phyloP scores from a whole-genome alignment of 1,140 invertebrate species.

The Lepidurus couesii region DNA sequence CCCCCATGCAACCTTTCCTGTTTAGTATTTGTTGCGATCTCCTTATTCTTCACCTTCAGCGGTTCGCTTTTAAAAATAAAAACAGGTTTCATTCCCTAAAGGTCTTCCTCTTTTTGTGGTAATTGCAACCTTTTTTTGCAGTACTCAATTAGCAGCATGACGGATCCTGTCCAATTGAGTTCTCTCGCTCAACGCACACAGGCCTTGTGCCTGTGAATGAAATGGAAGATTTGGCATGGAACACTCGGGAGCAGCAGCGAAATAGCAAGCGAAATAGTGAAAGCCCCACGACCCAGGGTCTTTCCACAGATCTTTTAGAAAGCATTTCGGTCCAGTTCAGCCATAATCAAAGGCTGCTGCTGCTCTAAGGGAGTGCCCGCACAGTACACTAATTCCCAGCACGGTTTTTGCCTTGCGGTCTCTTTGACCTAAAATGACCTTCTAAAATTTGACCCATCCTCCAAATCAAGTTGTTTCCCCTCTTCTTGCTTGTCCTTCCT shows the following conservation, averaged over 20 bases:
- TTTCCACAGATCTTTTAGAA: background rate
- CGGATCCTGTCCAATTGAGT: background rate
- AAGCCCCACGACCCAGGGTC: background rate
- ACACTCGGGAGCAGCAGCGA: background rate
- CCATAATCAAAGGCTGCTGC: background rate
- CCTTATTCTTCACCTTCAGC: no score
- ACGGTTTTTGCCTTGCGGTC: slow-evolving; percentile 1
- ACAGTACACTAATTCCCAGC: slow-evolving; percentile 10
- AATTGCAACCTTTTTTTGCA: background rate
- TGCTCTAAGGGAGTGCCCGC: background rate
- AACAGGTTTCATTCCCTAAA: no score
- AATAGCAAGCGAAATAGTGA: background rate
- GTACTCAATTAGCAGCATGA: background rate
- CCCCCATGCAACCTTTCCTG: background rate
- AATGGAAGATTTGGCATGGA: background rate
- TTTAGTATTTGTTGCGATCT: background rate
- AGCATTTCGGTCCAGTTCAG: background rate
- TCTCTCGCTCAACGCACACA: background rate
- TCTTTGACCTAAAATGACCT: slow-evolving; percentile 19
- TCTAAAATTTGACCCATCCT: slow-evolving; percentile 9
- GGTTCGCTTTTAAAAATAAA: no score
- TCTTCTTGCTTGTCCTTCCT: background rate
- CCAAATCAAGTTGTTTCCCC: background rate
- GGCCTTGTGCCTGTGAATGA: background rate
- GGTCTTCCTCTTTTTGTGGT: background rate